phyloP scores from a whole-genome alignment of 2,888 invertebrate genomes.

The Cantharis nigra region DNA sequence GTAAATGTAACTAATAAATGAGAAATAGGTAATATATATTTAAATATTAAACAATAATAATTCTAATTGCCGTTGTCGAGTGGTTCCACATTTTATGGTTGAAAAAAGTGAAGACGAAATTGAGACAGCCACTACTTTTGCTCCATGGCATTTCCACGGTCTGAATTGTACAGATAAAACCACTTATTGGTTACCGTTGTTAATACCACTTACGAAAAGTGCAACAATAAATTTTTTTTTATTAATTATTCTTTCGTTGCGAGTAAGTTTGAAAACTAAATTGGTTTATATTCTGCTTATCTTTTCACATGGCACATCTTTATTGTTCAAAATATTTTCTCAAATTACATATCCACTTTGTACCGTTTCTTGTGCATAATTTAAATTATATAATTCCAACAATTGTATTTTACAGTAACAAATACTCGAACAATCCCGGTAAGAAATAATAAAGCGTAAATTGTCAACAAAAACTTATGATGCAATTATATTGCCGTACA shows the following conservation, averaged over 20 bases:
- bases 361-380: background rate
- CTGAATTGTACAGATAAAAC: background rate
- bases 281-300: background rate
- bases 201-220: background rate
- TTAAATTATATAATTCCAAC: background rate
- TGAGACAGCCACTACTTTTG: background rate
- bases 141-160: background rate
- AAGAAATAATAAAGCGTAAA: background rate
- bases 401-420: background rate
- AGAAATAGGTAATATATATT: background rate
- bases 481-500: background rate
- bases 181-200: background rate
- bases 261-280: background rate
- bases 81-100: background rate
- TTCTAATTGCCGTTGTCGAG: background rate
- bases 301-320: background rate
- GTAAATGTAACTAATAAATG: background rate
- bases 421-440: background rate
- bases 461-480: background rate
- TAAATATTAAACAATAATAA: background rate
- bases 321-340: background rate
- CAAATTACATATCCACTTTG: background rate
- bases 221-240: background rate
- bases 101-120: background rate
- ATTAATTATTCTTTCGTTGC: background rate